Conservation (phyloP, 2,113 vertebrate species). For the Nycticebus coucang region DNA sequence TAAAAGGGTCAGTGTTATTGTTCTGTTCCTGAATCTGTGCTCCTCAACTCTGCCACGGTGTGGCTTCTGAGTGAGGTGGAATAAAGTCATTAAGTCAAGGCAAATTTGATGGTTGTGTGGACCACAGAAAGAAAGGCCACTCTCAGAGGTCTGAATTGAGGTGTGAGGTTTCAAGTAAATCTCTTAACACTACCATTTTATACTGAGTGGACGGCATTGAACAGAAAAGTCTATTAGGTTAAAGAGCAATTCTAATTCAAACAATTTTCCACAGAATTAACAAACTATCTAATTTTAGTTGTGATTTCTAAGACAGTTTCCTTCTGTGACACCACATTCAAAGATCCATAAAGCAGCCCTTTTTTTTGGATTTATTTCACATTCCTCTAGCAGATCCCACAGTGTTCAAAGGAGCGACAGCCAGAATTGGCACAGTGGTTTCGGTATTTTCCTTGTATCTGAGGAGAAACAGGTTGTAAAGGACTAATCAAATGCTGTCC, state of each 20-base stretch:
- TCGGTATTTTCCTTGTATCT: constrained; percentile 77
- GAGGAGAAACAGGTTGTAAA: constrained; percentile 78
- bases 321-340: constrained; percentile 74
- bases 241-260: constrained; percentile 62
- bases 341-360: constrained; percentile 68
- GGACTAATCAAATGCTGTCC: constrained; percentile 78
- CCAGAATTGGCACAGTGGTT: constrained; percentile 77
- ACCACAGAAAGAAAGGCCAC: background rate
- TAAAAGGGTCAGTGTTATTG: background rate
- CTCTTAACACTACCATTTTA: background rate
- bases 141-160: background rate
- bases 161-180: constrained; percentile 18
- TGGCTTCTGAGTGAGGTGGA: background rate
- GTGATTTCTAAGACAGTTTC: constrained; percentile 77
- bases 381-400: constrained; percentile 74
- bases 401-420: constrained; percentile 78
- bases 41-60: background rate
- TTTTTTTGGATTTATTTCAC: constrained; percentile 76
- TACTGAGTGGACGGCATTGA: background rate
- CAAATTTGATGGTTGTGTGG: background rate
- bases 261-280: constrained; percentile 69
- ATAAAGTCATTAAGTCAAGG: background rate
- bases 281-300: constrained; percentile 69
- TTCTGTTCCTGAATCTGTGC: background rate
- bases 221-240: constrained; percentile 44